Base-by-base conservation (phyloP, 2,113 vertebrate species). In the Smithornis capensis region DNA sequence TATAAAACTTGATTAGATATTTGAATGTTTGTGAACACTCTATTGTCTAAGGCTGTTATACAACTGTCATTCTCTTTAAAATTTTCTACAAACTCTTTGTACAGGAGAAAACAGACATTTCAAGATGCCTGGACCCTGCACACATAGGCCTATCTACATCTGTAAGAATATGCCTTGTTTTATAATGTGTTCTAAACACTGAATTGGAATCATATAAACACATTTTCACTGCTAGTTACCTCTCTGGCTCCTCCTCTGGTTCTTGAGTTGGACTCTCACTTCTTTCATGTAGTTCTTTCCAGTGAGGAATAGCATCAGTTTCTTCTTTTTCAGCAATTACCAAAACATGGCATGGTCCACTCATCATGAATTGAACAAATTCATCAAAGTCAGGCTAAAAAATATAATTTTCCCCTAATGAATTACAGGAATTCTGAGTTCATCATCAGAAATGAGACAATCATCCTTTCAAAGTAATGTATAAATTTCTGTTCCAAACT, bases 361-460 rank as follows among this genome's bases (percentile, higher is more conserved):
- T 94, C 86, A 92, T 96, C 97, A 98, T 98, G 57, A 95, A 96
- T 83, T 73, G 37, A 73, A 98, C 60, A 87, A 98, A 98, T 11
- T 97, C 95, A 2, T 98, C 96, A 97, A 98, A 98, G 50, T 98
- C 95, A 73, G 94, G 95, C 98, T 98, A 76, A 71, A 97, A 98
- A 83, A 56, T 47, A 96, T 42, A 80, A 31, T n/a, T 95, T 59
- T 4, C 1, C 11, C 18, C 12, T 14, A 18, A 19, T 90, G 35
- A 88, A 60, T 62, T 57, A 8, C 31, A 85, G 19, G 25, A 96
- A 60, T 9, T 53, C 84, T 65, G 44, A 68, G 9, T 74, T 91
- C 47, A 73, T 47, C 1, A 87, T 31, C 33, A 57, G 25, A 84
- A 57, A 63, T n/a, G 8, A 47, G 47, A 64, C 1, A 8, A 63